A percentile compares a stretch with the other conserved stretches of the same genome.
Conservation (phyloP, 2,797 vertebrate species). For the Simalia tracyae region DNA sequence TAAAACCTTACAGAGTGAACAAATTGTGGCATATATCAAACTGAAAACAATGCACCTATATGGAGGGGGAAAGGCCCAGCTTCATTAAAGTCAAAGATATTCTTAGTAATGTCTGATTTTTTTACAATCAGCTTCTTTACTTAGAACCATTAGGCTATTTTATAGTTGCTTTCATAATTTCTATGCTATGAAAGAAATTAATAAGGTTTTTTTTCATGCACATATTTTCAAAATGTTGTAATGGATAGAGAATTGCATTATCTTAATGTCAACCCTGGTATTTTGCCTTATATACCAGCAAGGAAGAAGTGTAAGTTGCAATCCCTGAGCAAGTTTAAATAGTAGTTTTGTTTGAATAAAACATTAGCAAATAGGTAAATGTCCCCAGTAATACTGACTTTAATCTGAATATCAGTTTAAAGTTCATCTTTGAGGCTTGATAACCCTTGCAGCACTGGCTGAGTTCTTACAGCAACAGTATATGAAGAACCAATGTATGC, state of each 20-base stretch:
- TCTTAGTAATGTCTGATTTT: conserved; percentile 5
- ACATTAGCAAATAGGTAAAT: background rate
- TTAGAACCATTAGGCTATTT: background rate
- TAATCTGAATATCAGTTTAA: conserved; percentile 37
- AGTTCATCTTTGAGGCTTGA: conserved; percentile 37
- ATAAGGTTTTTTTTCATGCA: background rate
- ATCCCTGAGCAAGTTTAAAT: conserved; percentile 25
- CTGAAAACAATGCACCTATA: background rate
- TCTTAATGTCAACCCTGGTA: background rate
- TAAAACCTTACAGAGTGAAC: background rate
- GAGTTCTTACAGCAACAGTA: conserved; percentile 33
- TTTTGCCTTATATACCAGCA: conserved; percentile 26
- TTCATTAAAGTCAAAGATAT: background rate
- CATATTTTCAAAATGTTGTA: background rate
- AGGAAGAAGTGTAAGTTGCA: conserved; percentile 20
- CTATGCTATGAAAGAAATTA: background rate
- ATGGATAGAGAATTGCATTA: background rate
- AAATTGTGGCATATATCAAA: background rate
- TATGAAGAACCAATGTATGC: conserved; percentile 37
- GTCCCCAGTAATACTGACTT: background rate
- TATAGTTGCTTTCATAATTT: background rate
- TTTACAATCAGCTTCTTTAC: background rate
- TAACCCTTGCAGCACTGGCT: conserved; percentile 17
- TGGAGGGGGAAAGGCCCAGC: background rate
- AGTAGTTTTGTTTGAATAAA: conserved; percentile 31